Percentiles rank a stretch among this genome's conserved stretches.
Evolutionary conservation across 2,113 vertebrate species (phyloP).

Genomic region (Chascanopsetta lugubris): DNA sequence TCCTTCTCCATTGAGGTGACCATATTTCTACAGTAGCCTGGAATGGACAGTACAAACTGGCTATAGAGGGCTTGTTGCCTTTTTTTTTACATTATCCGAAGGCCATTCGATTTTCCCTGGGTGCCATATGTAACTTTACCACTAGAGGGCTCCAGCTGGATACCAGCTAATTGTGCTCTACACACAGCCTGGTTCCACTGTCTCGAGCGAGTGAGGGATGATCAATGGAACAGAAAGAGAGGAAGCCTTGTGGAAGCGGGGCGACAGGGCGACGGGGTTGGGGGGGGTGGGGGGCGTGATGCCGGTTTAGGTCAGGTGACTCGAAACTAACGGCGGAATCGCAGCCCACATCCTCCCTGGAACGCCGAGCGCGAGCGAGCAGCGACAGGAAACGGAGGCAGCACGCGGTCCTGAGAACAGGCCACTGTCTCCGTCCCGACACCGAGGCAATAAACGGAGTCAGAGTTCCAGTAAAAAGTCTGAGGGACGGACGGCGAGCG

Average conservation of each 20-base stretch:
- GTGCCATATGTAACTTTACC: no score
- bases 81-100: no score
- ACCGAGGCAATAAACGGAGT: constrained; percentile 54
- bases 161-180: no score
- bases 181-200: background rate
- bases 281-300: background rate
- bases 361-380: background rate
- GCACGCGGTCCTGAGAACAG: constrained; percentile 37
- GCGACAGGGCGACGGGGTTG: background rate
- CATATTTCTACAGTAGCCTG: no score
- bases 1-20: no score
- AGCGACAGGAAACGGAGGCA: constrained; percentile 11
- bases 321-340: background rate
- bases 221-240: background rate
- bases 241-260: background rate
- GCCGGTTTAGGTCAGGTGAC: background rate
- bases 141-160: no score
- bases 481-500: constrained; percentile 41
- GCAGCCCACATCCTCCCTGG: background rate
- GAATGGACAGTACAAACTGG: no score
- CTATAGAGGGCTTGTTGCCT: no score
- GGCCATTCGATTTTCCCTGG: no score
- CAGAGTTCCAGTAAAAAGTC: constrained; percentile 46
- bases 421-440: constrained; percentile 43
- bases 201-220: background rate